Evolutionary conservation across 2,888 invertebrate genomes (phyloP), one percentile per base, ranked within the genome.

Genomic region (Eupithecia dodoneata): DNA sequence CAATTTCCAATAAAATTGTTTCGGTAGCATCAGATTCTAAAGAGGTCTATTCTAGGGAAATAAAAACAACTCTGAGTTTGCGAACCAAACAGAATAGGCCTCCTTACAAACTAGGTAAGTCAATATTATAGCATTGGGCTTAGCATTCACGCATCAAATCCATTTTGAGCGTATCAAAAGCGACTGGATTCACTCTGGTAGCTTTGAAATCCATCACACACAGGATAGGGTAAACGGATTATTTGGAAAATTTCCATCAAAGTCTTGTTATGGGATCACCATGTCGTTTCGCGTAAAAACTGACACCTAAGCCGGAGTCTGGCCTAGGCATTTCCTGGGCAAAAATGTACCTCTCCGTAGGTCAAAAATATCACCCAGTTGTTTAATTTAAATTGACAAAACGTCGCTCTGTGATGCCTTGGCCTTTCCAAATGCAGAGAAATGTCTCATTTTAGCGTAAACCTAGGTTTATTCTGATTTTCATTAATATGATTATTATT

Each of bases 121-220:
- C 42, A 66, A 66, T 59, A 66, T 41, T 66, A 2, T 66, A 66
- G 66, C 42, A 42, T 69, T 18, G n/a, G 67, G 72, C 6, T 66
- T 74, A 71, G 73, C 75, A 15, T 72, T 47, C 59, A 75, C 78
- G 78, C 76, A 63, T 74, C 78, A 75, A 74, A 72, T 81, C 70
- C 65, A 66, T 76, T 71, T 74, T 76, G 77, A 77, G 76, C 77
- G 76, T 79, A 71, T 13, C 47, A 15, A 59, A 73, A 73, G 78
- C 79, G 55, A 74, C 70, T 73, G 52, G 12, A 67, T 66, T 74
- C 69, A 74, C 74, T 67, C 49, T 4, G 5, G 71, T 72, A 71
- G 30, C 49, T 70, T 65, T 76, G 70, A 71, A 66, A 18, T 65
- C 71, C 65, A 15, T 52, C 69, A 55, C 71, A 74, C 76, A 74